Evolutionary conservation across 2,797 vertebrate genomes (phyloP).

Genomic region (Pempheris klunzingeri): DNA sequence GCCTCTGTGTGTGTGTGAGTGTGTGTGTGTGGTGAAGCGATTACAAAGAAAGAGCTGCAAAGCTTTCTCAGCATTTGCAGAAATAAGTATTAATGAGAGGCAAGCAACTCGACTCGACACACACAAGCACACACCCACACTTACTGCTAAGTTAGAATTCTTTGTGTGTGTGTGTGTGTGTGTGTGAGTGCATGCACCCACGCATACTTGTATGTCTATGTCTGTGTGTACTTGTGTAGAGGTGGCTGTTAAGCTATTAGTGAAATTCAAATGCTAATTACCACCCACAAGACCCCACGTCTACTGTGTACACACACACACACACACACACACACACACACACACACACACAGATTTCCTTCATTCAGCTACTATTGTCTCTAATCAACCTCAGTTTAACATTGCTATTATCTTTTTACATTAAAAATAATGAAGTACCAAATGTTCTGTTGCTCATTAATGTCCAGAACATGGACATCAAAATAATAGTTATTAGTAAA

Average conservation of each 20-base stretch:
- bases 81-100: conserved; percentile 74
- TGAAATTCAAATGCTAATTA: conserved; percentile 71
- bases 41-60: conserved; percentile 56
- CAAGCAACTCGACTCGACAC: conserved; percentile 32
- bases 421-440: neutral
- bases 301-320: conserved; percentile 21
- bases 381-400: conserved; percentile 34
- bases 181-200: too few species aligned
- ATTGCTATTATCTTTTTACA: conserved; percentile 22
- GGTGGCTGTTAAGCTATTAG: conserved; percentile 62
- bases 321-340: neutral
- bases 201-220: too few species aligned
- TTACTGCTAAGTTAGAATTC: conserved; percentile 28
- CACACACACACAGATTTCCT: neutral
- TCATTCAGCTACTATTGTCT: conserved; percentile 15
- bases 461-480: neutral
- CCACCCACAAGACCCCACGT: conserved; percentile 46
- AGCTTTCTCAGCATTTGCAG: conserved; percentile 70
- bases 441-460: neutral
- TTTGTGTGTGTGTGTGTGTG: neutral
- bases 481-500: neutral
- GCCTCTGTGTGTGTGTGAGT: conserved; percentile 18
- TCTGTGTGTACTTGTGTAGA: conserved; percentile 22
- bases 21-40: conserved; percentile 34
- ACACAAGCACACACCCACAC: conserved; percentile 10